phyloP scores from a whole-genome alignment of 2,888 invertebrate genomes.

The Ichneumoninae sp. region DNA sequence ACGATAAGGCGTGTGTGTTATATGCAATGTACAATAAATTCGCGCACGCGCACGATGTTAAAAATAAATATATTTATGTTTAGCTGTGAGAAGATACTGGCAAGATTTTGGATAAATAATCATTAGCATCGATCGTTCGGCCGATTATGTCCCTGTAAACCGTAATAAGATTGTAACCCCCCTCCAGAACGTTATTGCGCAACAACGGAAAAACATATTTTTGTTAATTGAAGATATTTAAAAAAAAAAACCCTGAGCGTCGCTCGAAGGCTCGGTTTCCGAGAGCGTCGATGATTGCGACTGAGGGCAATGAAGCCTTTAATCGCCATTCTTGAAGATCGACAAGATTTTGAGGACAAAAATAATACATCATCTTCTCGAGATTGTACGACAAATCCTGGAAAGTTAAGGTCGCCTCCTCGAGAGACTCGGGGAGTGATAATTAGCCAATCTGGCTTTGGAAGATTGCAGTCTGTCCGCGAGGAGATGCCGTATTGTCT shows the following conservation, averaged over 20 bases:
- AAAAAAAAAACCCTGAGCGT: not conserved
- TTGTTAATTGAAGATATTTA: not conserved
- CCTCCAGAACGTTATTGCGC: not conserved
- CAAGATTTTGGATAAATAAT: slow-evolving; percentile 10
- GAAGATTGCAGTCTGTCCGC: slow-evolving; percentile 3
- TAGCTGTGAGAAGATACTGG: slow-evolving; percentile 29
- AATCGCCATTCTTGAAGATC: not conserved
- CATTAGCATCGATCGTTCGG: not conserved
- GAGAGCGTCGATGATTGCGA: not conserved
- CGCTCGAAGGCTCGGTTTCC: not conserved
- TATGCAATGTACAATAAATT: slow-evolving; percentile 46
- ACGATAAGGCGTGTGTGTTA: slow-evolving; percentile 36
- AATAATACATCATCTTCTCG: not conserved
- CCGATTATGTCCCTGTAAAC: not conserved
- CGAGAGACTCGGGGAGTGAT: not conserved
- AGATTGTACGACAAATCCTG: not conserved
- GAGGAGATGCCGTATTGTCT: not conserved
- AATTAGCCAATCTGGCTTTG: not conserved
- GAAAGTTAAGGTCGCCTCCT: not conserved
- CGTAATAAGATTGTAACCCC: not conserved
- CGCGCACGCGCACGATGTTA: slow-evolving; percentile 36
- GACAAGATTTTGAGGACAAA: not conserved
- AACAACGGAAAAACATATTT: not conserved
- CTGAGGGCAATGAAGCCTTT: too few relatives aligned
- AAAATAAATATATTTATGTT: slow-evolving; percentile 11